phyloP scores from a whole-genome alignment of 2,113 vertebrate genomes.

The Cardinalis cardinalis region DNA sequence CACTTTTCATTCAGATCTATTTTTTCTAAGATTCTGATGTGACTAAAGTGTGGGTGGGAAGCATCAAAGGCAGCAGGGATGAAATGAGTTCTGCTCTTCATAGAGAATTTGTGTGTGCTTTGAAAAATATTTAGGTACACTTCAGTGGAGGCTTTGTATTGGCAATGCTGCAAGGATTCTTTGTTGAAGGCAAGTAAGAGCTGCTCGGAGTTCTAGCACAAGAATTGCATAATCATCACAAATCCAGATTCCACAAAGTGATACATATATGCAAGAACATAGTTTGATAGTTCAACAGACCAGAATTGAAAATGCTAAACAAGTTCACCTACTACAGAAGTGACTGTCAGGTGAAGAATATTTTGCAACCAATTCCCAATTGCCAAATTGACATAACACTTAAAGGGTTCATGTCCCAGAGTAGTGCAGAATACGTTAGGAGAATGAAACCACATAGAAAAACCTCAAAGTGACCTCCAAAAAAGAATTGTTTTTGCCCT shows the following conservation, averaged over 20 bases:
- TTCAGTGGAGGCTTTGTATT: neutral
- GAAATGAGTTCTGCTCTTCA: neutral
- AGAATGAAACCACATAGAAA: neutral
- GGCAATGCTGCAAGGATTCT: neutral
- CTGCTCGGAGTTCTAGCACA: neutral
- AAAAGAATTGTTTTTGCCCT: neutral
- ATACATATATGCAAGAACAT: neutral
- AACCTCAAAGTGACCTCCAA: constrained; percentile 17
- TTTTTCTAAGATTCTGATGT: neutral
- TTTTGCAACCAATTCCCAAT: neutral
- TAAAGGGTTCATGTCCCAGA: neutral
- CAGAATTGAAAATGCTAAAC: neutral
- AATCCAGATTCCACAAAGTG: neutral
- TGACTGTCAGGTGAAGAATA: neutral
- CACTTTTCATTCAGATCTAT: neutral
- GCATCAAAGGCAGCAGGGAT: neutral
- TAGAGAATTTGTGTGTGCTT: neutral
- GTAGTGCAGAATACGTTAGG: neutral
- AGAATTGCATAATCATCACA: neutral
- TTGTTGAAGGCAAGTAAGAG: neutral
- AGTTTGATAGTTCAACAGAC: neutral
- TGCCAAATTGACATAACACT: neutral
- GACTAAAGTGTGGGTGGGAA: neutral
- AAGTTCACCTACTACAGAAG: neutral
- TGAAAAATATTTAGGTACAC: constrained; percentile 13